A percentile compares a stretch with the other conserved stretches of the same genome.
phyloP scores from a whole-genome alignment of 2,797 vertebrate genomes.

The Neosilurus mollespiculum region DNA sequence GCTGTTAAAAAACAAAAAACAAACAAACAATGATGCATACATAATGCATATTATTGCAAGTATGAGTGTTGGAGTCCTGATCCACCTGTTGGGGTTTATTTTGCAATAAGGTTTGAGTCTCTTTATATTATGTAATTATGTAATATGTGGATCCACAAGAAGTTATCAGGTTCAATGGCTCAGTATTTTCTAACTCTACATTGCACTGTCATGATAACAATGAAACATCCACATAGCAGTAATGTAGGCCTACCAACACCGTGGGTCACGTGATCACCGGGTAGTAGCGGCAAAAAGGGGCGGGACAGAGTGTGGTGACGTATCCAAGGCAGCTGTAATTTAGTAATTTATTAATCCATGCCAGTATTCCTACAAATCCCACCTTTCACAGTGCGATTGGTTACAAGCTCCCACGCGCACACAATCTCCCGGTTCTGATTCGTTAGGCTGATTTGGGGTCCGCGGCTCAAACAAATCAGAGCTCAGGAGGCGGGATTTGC shows the following conservation, averaged over 20 bases:
- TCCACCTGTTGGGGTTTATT: too few species aligned
- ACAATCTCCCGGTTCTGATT: not conserved
- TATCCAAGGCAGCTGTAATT: conserved; percentile 14
- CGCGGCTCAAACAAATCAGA: not conserved
- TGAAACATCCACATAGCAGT: not conserved
- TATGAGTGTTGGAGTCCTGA: too few species aligned
- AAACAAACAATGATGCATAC: too few species aligned
- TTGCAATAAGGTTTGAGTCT: too few species aligned
- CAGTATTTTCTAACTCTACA: conserved; percentile 6
- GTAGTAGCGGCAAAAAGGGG: conserved; percentile 44
- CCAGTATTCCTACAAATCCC: conserved; percentile 10
- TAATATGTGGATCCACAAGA: not conserved
- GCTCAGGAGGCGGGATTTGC: not conserved
- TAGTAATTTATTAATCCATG: not conserved
- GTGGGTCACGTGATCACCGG: conserved; percentile 61
- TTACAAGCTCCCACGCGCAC: not conserved
- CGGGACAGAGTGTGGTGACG: conserved; percentile 58
- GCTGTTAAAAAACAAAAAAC: too few species aligned
- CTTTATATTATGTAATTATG: too few species aligned
- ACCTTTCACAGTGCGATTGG: not conserved
- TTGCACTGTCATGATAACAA: not conserved
- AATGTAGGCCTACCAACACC: not conserved
- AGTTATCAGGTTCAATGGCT: not conserved
- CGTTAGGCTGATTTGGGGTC: not conserved
- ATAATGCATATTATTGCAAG: too few species aligned